These are phyloP conservation scores for Hemistola chrysoprasaria DNA, from an alignment of 2,888 invertebrate genomes.

Conservation along the genomic window DNA sequence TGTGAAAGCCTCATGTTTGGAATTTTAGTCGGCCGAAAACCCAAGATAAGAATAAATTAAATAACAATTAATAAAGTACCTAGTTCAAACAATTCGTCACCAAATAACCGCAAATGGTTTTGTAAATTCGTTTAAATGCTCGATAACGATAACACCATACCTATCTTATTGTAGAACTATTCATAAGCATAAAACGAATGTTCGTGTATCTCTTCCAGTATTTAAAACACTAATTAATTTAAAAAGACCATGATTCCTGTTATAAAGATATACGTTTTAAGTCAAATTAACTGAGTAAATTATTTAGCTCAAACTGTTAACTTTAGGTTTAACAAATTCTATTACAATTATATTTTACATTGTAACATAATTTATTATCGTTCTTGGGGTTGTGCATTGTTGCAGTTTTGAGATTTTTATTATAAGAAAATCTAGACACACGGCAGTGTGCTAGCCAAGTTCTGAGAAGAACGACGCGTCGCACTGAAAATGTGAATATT, in stretches of 20 bases:
- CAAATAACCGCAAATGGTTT: constrained; percentile 36
- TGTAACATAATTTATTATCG: too few relatives aligned
- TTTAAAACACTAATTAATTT: constrained; percentile 31
- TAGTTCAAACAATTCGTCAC: constrained; percentile 42
- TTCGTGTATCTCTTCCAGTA: constrained; percentile 44
- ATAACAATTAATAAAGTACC: too few relatives aligned
- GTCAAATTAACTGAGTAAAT: constrained; percentile 38
- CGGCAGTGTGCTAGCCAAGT: too few relatives aligned
- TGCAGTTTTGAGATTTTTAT: constrained; percentile 52
- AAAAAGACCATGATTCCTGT: constrained; percentile 30
- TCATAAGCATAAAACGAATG: constrained; percentile 53
- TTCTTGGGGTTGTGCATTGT: constrained; percentile 70
- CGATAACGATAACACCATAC: constrained; percentile 50
- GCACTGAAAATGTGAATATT: constrained; percentile 23
- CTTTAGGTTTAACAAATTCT: constrained; percentile 64
- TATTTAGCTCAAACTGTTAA: constrained; percentile 70
- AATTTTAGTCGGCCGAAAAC: too few relatives aligned
- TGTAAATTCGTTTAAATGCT: constrained; percentile 55
- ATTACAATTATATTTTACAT: constrained; percentile 40
- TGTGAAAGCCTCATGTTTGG: too few relatives aligned
- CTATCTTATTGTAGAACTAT: constrained; percentile 41
- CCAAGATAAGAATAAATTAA: too few relatives aligned
- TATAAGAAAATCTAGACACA: constrained; percentile 6
- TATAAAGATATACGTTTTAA: constrained; percentile 34
- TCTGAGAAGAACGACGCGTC: neutral